Evolutionary conservation across 2,113 vertebrate species (phyloP).

Genomic region (Gyps fulvus): DNA sequence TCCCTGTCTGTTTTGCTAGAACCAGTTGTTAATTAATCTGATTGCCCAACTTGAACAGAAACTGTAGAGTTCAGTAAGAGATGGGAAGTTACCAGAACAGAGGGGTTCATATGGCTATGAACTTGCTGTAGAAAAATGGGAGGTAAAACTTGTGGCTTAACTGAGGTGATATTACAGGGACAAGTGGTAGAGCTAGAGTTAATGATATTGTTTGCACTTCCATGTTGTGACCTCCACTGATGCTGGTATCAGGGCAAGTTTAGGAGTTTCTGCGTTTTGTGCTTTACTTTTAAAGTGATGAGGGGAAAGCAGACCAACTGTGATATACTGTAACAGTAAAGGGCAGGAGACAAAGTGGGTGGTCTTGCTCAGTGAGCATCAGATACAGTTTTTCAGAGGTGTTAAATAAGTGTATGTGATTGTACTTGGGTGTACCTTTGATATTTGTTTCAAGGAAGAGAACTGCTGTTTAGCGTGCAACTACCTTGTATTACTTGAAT

Average conservation of each 20-base stretch:
- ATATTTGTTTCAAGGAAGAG: background rate
- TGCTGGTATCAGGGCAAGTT: background rate
- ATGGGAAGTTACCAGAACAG: background rate
- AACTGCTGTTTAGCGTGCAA: background rate
- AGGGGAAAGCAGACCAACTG: background rate
- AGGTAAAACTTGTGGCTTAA: background rate
- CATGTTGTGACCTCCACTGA: background rate
- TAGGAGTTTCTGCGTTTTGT: background rate
- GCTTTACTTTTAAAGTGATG: background rate
- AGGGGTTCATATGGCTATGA: background rate
- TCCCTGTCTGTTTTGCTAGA: background rate
- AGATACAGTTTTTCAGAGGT: background rate
- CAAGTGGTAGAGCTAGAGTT: background rate
- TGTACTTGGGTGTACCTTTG: background rate
- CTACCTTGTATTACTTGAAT: background rate
- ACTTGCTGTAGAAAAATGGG: background rate
- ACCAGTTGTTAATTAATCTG: background rate
- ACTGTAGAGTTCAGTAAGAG: background rate
- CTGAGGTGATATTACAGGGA: background rate
- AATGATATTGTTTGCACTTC: background rate
- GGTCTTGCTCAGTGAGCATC: background rate
- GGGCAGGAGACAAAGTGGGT: background rate
- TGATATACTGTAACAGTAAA: background rate
- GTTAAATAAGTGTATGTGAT: background rate
- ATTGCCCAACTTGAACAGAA: background rate